phyloP scores from a whole-genome alignment of 23 tunicate species.

The Halocynthia aurantium region DNA sequence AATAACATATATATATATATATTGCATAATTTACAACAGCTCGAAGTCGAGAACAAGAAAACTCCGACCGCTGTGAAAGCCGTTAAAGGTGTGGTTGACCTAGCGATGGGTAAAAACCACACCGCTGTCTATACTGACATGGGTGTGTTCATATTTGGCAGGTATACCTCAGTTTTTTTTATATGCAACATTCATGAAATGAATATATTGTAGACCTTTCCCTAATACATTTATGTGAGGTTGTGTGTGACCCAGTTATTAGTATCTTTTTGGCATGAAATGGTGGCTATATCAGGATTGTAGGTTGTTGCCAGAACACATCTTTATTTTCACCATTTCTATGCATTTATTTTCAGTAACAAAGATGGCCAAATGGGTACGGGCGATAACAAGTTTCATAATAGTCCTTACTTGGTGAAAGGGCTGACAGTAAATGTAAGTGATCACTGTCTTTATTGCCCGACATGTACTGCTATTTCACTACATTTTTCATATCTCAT shows the following conservation, averaged over 20 bases:
- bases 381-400: conserved; percentile 50
- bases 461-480: background rate
- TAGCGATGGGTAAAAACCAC: conserved; percentile 73
- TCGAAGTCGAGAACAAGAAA: conserved; percentile 72
- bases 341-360: conserved; percentile 24
- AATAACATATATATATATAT: background rate
- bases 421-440: conserved; percentile 36
- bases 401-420: conserved; percentile 65
- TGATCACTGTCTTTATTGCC: background rate
- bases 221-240: no score
- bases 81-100: conserved; percentile 66
- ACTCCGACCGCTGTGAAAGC: conserved; percentile 71
- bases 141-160: conserved; percentile 65
- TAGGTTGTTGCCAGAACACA: no score
- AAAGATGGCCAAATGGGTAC: conserved; percentile 88
- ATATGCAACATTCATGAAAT: no score
- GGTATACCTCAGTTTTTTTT: conserved; percentile 5
- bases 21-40: conserved; percentile 14
- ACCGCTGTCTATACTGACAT: conserved; percentile 65
- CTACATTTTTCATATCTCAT: background rate
- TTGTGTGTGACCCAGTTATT: no score
- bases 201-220: no score
- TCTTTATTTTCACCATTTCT: no score
- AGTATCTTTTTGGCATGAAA: no score
- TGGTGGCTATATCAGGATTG: no score